Evolutionary conservation across 2,797 vertebrate genomes (phyloP).

Genomic region (Emys orbicularis): DNA sequence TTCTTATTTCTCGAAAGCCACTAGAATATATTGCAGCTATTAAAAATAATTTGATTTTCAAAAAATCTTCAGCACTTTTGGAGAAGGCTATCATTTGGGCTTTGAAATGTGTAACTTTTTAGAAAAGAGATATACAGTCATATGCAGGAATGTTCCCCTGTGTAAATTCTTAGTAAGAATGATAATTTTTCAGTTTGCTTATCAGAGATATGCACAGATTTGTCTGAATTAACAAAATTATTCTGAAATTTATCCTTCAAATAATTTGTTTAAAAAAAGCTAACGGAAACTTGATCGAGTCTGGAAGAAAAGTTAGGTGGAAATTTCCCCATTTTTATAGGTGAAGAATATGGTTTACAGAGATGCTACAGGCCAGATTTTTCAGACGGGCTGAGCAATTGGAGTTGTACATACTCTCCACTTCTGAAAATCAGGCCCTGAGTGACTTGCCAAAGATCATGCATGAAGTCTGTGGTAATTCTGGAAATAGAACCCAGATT

Average conservation of each 20-base stretch:
- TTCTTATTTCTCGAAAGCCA: background rate
- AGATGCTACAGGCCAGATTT: background rate
- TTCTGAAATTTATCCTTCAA: background rate
- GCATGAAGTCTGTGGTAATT: background rate
- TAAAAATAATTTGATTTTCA: background rate
- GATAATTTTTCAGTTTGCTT: background rate
- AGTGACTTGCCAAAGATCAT: background rate
- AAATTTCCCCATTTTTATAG: background rate
- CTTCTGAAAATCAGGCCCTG: background rate
- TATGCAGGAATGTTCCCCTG: background rate
- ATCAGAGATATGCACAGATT: background rate
- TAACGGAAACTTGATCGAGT: background rate
- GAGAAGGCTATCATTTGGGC: background rate
- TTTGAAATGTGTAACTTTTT: background rate
- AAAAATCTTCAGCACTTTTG: background rate
- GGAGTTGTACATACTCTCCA: background rate
- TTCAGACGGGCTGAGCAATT: background rate
- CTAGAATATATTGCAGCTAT: constrained; percentile 20
- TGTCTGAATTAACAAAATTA: background rate
- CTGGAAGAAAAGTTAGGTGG: background rate
- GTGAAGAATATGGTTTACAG: background rate
- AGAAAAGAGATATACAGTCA: background rate
- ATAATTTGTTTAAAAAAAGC: background rate
- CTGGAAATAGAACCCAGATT: background rate
- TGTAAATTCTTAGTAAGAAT: accelerated